These are phyloP conservation scores for Eira barbara DNA, from an alignment of 2,113 vertebrate species.

Conservation along the genomic window DNA sequence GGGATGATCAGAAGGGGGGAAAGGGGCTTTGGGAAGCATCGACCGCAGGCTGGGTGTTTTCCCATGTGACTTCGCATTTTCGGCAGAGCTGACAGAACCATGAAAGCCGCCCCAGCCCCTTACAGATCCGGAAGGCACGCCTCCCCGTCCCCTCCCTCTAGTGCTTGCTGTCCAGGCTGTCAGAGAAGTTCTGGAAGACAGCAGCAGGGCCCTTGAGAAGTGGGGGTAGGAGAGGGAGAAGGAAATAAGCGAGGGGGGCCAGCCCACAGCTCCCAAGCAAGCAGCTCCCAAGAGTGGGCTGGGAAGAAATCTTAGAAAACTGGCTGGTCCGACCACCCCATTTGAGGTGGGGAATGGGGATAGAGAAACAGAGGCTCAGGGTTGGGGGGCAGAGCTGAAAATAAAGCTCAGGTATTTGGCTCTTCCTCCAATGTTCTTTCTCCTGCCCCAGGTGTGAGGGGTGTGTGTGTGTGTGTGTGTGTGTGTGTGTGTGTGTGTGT, in stretches of 20 bases:
- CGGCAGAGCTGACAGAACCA: not conserved
- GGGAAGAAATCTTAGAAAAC: not conserved
- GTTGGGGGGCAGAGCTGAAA: not conserved
- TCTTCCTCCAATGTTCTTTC: not conserved
- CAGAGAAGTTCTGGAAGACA: not conserved
- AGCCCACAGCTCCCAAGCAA: not conserved
- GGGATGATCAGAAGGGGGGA: not conserved
- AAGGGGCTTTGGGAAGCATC: not conserved
- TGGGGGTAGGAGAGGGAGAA: not conserved
- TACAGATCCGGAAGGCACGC: not conserved
- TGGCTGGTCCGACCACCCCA: too few relatives aligned
- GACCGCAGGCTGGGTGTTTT: fast-evolving
- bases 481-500: too few relatives aligned
- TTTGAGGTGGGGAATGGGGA: not conserved
- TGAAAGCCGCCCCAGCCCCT: not conserved
- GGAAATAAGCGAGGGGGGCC: not conserved
- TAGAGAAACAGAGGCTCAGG: not conserved
- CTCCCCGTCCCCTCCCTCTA: fast-evolving
- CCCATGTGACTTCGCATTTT: not conserved
- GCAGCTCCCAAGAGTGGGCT: not conserved
- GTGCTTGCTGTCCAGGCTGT: not conserved
- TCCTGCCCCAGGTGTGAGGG: not conserved
- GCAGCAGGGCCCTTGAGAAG: not conserved
- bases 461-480: too few relatives aligned
- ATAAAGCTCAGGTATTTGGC: not conserved